Percentiles rank a stretch among this genome's conserved stretches.
Evolutionary conservation across 1,140 invertebrate species (phyloP).

Genomic region (Microplitis mediator): DNA sequence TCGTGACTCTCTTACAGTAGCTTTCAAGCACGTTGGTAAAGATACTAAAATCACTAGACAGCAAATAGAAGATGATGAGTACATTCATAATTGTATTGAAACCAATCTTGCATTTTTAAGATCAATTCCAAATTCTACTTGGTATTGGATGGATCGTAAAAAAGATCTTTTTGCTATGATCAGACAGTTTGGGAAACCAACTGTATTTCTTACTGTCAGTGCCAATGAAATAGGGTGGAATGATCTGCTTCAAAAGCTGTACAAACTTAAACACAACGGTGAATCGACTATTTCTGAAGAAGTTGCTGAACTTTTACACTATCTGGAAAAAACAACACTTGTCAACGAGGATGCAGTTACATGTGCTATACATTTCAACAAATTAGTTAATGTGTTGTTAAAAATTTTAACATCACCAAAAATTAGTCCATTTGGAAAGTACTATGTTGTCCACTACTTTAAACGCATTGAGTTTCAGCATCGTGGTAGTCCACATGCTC

Average conservation of each 20-base stretch:
- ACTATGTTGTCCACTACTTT: slow-evolving; percentile 43
- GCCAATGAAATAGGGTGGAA: slow-evolving; percentile 50
- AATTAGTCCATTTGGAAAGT: slow-evolving; percentile 39
- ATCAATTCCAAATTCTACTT: slow-evolving; percentile 29
- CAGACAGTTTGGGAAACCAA: slow-evolving; percentile 44
- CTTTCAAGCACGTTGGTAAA: slow-evolving; percentile 38
- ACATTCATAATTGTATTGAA: slow-evolving; percentile 31
- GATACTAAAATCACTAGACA: slow-evolving; percentile 28
- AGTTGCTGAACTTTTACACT: slow-evolving; percentile 34
- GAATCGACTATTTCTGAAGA: slow-evolving; percentile 30
- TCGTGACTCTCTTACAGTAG: slow-evolving; percentile 24
- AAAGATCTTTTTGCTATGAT: slow-evolving; percentile 53
- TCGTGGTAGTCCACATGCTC: slow-evolving; percentile 49
- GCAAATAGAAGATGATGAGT: slow-evolving; percentile 21
- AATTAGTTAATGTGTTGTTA: slow-evolving; percentile 42
- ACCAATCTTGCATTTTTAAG: slow-evolving; percentile 33
- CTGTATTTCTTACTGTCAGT: slow-evolving; percentile 41
- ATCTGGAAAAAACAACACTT: slow-evolving; percentile 41
- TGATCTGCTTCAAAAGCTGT: slow-evolving; percentile 48
- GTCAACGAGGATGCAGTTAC: slow-evolving; percentile 58
- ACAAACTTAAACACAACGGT: slow-evolving; percentile 46
- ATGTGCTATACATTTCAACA: slow-evolving; percentile 55
- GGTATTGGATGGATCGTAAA: slow-evolving; percentile 47
- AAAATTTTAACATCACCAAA: slow-evolving; percentile 32
- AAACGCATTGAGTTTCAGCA: slow-evolving; percentile 52